These are phyloP conservation scores for Hydropotes inermis DNA, from an alignment of 2,113 vertebrate genomes.

Conservation along the genomic window DNA sequence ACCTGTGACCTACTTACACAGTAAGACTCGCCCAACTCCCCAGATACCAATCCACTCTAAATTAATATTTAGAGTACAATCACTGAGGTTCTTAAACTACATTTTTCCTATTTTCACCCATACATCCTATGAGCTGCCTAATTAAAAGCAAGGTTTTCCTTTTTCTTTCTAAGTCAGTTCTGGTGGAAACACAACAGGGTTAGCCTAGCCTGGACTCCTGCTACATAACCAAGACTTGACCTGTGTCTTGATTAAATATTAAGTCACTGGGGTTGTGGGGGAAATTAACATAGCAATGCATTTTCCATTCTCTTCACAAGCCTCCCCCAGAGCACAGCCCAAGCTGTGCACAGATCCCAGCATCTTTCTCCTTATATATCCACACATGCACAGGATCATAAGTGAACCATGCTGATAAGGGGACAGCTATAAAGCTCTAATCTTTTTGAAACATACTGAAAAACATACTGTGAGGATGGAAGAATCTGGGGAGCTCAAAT, in stretches of 20 bases:
- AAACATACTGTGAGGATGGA: neutral
- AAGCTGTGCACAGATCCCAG: too few species aligned
- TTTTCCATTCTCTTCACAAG: neutral
- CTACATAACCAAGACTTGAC: neutral
- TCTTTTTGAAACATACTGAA: neutral
- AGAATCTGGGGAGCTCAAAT: neutral
- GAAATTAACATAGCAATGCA: neutral
- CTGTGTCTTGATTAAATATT: conserved; percentile 7
- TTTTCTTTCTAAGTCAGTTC: neutral
- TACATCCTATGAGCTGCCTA: neutral
- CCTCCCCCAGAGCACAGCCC: neutral
- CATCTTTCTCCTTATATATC: neutral
- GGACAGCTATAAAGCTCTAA: neutral
- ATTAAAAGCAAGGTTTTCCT: conserved; percentile 23
- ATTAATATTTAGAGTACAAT: neutral
- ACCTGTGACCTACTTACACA: neutral
- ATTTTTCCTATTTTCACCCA: neutral
- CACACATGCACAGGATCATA: neutral
- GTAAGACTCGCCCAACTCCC: neutral
- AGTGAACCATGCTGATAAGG: neutral
- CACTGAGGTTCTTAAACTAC: neutral
- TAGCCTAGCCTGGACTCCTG: neutral
- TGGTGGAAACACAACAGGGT: neutral
- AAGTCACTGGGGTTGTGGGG: neutral
- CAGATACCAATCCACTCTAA: neutral